A percentile compares a stretch with the other conserved stretches of the same genome.
These are phyloP conservation scores for Bugula neritina DNA, from an alignment of 2,888 invertebrate species.

Conservation along the genomic window DNA sequence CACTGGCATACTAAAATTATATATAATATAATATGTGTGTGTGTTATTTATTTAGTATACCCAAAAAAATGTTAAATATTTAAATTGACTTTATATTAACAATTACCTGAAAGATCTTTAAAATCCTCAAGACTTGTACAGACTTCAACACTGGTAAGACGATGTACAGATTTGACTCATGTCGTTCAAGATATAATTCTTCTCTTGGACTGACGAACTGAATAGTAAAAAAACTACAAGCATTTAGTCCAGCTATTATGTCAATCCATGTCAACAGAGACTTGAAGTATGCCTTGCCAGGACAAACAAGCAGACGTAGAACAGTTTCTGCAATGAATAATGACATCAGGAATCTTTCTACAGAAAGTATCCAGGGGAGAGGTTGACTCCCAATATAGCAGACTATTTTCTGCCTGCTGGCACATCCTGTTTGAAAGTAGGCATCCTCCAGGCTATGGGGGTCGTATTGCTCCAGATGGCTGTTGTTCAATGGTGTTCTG, in stretches of 20 bases:
- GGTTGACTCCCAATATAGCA: background rate
- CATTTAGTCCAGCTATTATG: background rate
- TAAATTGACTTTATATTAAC: too few relatives aligned
- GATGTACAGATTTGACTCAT: too few relatives aligned
- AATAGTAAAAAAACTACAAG: too few relatives aligned
- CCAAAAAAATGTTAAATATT: too few relatives aligned
- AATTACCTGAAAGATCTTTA: constrained; percentile 23
- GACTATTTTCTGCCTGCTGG: background rate
- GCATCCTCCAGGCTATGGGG: background rate
- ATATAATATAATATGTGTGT: background rate
- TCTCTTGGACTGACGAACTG: too few relatives aligned
- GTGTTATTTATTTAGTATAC: too few relatives aligned
- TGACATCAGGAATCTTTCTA: background rate
- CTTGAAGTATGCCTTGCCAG: constrained; percentile 15
- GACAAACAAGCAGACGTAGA: constrained; percentile 1
- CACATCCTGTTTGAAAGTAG: background rate
- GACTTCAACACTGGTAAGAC: background rate
- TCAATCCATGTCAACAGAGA: constrained; percentile 9
- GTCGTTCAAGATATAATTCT: too few relatives aligned
- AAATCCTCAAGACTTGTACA: constrained; percentile 6
- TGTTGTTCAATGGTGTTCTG: background rate
- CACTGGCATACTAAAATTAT: constrained; percentile 4
- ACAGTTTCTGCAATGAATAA: constrained; percentile 4
- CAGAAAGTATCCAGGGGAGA: background rate
- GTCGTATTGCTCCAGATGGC: too few relatives aligned